These are phyloP conservation scores for Natrix natrix DNA, from an alignment of 2,797 vertebrate genomes.

Conservation along the genomic window DNA sequence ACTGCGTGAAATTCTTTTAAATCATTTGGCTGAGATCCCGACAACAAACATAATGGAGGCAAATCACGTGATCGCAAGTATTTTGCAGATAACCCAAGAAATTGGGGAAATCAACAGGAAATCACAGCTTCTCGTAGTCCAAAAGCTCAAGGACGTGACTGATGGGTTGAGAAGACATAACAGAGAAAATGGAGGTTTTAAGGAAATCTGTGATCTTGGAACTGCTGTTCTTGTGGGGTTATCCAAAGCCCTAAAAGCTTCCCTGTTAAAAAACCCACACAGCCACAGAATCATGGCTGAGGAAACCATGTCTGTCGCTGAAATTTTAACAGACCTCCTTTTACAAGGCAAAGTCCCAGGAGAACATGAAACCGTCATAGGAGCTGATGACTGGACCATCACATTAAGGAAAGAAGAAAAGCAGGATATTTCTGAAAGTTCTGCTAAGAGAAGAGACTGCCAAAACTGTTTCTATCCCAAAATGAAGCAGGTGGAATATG, in stretches of 20 bases:
- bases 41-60: slow-evolving; percentile 39
- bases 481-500: neutral
- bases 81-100: slow-evolving; percentile 59
- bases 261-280: slow-evolving; percentile 29
- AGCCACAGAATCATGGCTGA: neutral
- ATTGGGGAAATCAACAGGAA: slow-evolving; percentile 17
- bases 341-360: slow-evolving; percentile 64
- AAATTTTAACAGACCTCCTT: slow-evolving; percentile 57
- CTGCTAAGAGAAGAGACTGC: slow-evolving; percentile 18
- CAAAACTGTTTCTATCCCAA: slow-evolving; percentile 56
- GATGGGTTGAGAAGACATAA: slow-evolving; percentile 36
- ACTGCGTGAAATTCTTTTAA: slow-evolving; percentile 61
- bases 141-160: slow-evolving; percentile 51
- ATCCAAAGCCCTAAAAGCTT: slow-evolving; percentile 62
- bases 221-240: slow-evolving; percentile 63
- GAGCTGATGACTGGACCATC: slow-evolving; percentile 57
- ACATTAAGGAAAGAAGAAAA: slow-evolving; percentile 62
- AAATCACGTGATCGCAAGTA: slow-evolving; percentile 57
- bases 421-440: slow-evolving; percentile 4
- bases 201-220: slow-evolving; percentile 61
- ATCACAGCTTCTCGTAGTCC: slow-evolving; percentile 31
- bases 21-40: slow-evolving; percentile 43
- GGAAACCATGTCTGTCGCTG: slow-evolving; percentile 48
- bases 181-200: slow-evolving; percentile 20
- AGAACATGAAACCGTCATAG: slow-evolving; percentile 57